Percentiles rank a stretch among this genome's conserved stretches.
Evolutionary conservation across 2,113 vertebrate species (phyloP).

Genomic region (Phainopepla nitens): DNA sequence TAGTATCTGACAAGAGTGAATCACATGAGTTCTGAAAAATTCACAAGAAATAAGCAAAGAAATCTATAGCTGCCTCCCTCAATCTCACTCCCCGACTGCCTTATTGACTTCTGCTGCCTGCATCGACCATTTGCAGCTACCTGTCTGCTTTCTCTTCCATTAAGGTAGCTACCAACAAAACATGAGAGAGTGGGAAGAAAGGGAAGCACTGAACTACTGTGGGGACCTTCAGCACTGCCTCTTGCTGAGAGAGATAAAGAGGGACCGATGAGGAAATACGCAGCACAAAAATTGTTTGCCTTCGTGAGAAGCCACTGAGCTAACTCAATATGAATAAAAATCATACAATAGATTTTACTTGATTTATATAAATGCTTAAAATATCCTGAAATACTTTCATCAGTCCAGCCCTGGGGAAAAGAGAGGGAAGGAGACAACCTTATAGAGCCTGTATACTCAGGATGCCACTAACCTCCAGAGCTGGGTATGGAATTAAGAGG

Average conservation of each 20-base stretch:
- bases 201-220: constrained; percentile 3
- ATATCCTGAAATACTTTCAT: not conserved
- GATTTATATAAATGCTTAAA: not conserved
- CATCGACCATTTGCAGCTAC: constrained; percentile 50
- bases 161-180: constrained; percentile 14
- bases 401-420: not conserved
- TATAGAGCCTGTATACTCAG: not conserved
- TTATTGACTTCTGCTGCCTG: constrained; percentile 70
- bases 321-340: not conserved
- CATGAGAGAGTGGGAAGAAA: not conserved
- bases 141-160: constrained; percentile 43
- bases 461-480: not conserved
- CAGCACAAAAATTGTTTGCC: not conserved
- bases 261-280: not conserved
- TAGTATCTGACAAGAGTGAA: constrained; percentile 71
- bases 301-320: not conserved
- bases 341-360: not conserved
- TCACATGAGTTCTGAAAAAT: constrained; percentile 70
- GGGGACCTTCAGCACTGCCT: not conserved
- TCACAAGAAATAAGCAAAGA: constrained; percentile 69
- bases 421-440: not conserved
- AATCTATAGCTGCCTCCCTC: constrained; percentile 76
- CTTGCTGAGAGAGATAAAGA: not conserved
- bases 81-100: constrained; percentile 65
- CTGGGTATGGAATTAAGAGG: not conserved